Evolutionary conservation across 2,888 invertebrate species (phyloP).

Genomic region (Ephialtes manifestator): DNA sequence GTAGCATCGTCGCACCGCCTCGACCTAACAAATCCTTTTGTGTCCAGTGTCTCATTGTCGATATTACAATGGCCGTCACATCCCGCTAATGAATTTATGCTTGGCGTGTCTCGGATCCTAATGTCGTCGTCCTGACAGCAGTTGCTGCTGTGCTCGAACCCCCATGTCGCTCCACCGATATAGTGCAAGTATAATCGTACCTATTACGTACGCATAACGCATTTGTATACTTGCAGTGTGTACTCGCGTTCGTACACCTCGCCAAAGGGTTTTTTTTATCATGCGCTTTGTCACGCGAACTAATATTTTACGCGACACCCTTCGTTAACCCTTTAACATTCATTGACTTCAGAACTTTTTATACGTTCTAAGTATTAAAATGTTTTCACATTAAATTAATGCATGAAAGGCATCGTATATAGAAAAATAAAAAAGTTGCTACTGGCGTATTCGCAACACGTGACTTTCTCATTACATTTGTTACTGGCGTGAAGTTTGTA

Average conservation of each 20-base stretch:
- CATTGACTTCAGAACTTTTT: not conserved
- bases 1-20: constrained; percentile 57
- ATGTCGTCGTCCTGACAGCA: constrained; percentile 53
- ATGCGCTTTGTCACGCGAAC: not conserved
- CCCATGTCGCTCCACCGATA: constrained; percentile 24
- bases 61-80: constrained; percentile 72
- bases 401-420: not conserved
- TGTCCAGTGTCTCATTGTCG: constrained; percentile 71
- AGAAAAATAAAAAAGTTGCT: no score
- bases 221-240: not conserved
- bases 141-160: not conserved
- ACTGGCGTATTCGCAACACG: no score
- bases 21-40: constrained; percentile 73
- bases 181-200: constrained; percentile 16
- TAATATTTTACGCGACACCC: constrained; percentile 9
- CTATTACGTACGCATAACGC: constrained; percentile 19
- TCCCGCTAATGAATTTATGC: constrained; percentile 73
- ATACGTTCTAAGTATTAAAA: not conserved
- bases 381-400: not conserved
- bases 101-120: constrained; percentile 69
- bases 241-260: not conserved
- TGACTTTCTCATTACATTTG: no score
- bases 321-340: constrained; percentile 1
- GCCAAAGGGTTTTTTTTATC: not conserved
- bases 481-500: no score